Conservation (phyloP, 2,113 vertebrate species). For the Mohoua ochrocephala region DNA sequence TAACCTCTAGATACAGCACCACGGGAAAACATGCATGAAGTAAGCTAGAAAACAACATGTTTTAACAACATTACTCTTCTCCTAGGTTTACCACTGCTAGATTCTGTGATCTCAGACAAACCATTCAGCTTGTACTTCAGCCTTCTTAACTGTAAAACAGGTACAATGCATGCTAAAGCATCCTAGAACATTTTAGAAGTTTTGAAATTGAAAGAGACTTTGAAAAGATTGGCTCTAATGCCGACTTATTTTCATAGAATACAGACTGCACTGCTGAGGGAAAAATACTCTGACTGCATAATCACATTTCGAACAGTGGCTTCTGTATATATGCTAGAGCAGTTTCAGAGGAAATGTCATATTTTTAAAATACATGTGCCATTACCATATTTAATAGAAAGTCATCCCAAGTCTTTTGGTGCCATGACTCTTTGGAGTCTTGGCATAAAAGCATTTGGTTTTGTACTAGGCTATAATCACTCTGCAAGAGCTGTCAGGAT, state of each 20-base stretch:
- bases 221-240: neutral
- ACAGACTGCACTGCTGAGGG: neutral
- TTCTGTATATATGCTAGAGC: neutral
- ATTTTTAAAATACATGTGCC: neutral
- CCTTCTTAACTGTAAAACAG: neutral
- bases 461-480: neutral
- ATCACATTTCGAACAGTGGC: neutral
- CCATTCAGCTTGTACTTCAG: neutral
- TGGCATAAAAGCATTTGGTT: neutral
- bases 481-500: slow-evolving; percentile 39
- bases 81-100: neutral
- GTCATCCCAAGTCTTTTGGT: neutral
- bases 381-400: neutral
- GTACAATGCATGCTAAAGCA: neutral
- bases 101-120: neutral
- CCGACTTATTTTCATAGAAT: neutral
- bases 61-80: neutral
- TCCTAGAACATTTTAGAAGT: neutral
- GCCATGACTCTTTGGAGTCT: neutral
- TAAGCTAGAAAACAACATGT: neutral
- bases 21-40: neutral
- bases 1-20: neutral
- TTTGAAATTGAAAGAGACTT: neutral
- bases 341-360: neutral
- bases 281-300: neutral